phyloP scores from a whole-genome alignment of 2,797 vertebrate genomes.

The Darevskia nairensis region DNA sequence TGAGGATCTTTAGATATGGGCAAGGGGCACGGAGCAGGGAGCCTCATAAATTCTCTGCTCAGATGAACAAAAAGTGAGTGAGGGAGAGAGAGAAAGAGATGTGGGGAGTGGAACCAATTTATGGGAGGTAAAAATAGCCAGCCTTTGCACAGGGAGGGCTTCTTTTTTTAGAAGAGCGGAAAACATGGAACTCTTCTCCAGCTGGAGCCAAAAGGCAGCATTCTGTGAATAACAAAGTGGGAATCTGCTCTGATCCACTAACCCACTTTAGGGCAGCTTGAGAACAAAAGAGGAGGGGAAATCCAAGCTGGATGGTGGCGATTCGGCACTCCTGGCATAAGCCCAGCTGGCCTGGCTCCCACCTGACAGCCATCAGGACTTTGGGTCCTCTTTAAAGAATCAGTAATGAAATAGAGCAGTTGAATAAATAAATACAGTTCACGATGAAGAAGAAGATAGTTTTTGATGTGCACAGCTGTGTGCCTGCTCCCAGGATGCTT shows the following conservation, averaged over 20 bases:
- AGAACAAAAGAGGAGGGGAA: conserved; percentile 43
- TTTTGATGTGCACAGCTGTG: neutral
- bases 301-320: conserved; percentile 39
- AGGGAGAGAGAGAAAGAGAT: too few relatives aligned
- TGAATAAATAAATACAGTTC: too few relatives aligned
- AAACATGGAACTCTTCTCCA: conserved; percentile 53
- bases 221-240: conserved; percentile 62
- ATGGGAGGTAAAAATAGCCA: conserved; percentile 65
- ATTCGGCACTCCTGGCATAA: conserved; percentile 7
- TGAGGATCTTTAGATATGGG: neutral
- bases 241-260: conserved; percentile 70
- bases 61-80: neutral
- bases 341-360: conserved; percentile 21
- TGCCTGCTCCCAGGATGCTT: too few relatives aligned
- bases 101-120: conserved; percentile 53
- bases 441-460: too few relatives aligned
- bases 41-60: neutral
- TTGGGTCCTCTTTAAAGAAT: neutral
- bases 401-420: too few relatives aligned
- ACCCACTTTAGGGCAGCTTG: conserved; percentile 66
- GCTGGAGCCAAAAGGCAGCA: conserved; percentile 55
- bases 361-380: too few relatives aligned
- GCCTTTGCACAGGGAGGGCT: neutral
- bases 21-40: too few relatives aligned
- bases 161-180: conserved; percentile 57